Conservation (phyloP, 2,797 vertebrate species). For the Chanos chanos region DNA sequence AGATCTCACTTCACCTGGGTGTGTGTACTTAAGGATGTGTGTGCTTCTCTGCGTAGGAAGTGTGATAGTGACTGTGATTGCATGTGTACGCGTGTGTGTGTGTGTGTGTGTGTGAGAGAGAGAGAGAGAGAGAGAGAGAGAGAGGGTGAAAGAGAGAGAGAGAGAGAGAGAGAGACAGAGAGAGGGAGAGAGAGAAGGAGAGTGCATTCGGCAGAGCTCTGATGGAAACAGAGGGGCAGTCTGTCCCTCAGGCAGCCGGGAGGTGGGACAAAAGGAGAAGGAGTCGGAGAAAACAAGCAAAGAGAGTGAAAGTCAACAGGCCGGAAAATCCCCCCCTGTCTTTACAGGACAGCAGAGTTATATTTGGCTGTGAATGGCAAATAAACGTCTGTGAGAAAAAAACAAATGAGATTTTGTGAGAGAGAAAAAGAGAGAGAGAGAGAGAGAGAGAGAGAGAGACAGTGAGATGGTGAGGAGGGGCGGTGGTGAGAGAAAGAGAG, state of each 20-base stretch:
- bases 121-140: neutral
- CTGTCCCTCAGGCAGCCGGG: too few relatives aligned
- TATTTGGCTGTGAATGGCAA: too few relatives aligned
- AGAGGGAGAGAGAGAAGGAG: neutral
- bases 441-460: neutral
- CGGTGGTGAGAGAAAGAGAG: neutral
- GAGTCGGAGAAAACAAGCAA: too few relatives aligned
- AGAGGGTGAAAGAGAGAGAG: neutral
- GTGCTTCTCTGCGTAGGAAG: conserved; percentile 2
- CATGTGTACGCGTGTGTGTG: neutral
- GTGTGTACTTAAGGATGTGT: conserved; percentile 55
- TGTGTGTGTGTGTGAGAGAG: neutral
- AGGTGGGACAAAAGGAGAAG: too few relatives aligned
- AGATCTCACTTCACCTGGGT: neutral
- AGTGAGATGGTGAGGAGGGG: too few relatives aligned
- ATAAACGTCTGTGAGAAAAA: conserved; percentile 25
- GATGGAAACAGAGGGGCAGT: too few relatives aligned
- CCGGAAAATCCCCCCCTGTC: too few relatives aligned
- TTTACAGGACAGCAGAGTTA: too few relatives aligned
- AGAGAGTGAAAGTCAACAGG: too few relatives aligned
- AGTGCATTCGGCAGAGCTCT: neutral
- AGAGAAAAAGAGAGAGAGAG: neutral
- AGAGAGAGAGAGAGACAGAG: neutral
- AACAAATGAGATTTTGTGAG: too few relatives aligned
- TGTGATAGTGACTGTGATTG: neutral